Base-by-base conservation (phyloP, 2,888 invertebrate genomes). In the Ectemnius cavifrons region DNA sequence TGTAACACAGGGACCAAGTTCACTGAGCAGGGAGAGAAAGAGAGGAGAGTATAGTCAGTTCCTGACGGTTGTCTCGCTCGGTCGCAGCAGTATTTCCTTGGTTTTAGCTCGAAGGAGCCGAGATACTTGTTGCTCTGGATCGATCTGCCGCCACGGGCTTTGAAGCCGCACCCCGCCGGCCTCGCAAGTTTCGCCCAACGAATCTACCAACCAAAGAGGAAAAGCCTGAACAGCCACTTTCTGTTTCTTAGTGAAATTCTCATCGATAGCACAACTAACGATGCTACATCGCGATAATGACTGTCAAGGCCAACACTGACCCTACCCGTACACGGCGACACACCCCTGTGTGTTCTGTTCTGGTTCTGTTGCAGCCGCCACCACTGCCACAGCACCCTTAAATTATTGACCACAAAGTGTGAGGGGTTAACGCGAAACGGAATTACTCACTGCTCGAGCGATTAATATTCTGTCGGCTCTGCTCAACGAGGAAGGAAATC, bases 81-180 rank as follows among this genome's bases (percentile, higher is more conserved):
- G 8, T 46, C 37, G 28, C 16, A 13, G 18, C 45, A 18, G 20
- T 16, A 8, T 67, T 76, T 77, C 60, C 76, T 72, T 67, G 60
- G 57, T 69, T 70, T 67, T 20, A 71, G 23, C 67, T 45, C 63
- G 62, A 73, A 77, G 73, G 63, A 76, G 67, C 18, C 69, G 75
- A 69, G 75, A 67, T 77, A 77, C 77, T 77, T 77, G 77, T 77
- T 77, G 77, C 77, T 77, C 77, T 71, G 76, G 77, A 76, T 77
- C 77, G 77, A 76, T 77, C 72, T 73, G 11, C 37, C 45, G 62
- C 45, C 28, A 23, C 64, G 60, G 68, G 68, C 58, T 66, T 14
- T 47, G 6, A 77, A 76, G 64, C 60, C 77, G 60, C 69, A 77
- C 63, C 66, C 63, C 71, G 20, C 13, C 66, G 65, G 66, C 66